Evolutionary conservation across 2,797 vertebrate genomes (phyloP).

Genomic region (Glyptemys insculpta): DNA sequence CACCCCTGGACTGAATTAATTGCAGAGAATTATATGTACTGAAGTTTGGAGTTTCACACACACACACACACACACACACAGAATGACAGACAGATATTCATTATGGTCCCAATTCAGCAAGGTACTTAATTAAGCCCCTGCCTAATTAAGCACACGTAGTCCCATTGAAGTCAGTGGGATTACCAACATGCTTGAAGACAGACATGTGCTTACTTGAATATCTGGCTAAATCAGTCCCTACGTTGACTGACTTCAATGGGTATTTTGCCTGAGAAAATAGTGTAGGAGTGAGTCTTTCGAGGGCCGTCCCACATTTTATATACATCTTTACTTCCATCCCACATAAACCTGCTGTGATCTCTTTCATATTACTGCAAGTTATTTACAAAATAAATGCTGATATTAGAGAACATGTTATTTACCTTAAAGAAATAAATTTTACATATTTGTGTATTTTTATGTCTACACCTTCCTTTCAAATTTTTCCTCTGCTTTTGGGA

Average conservation of each 20-base stretch:
- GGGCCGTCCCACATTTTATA: not conserved
- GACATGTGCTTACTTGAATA: not conserved
- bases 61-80: not conserved
- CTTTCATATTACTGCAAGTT: not conserved
- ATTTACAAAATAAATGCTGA: not conserved
- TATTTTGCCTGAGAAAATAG: not conserved
- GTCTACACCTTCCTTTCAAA: not conserved
- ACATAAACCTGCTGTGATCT: not conserved
- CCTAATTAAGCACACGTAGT: not conserved
- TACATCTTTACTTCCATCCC: not conserved
- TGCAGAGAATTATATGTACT: not conserved
- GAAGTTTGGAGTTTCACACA: not conserved
- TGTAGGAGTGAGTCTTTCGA: not conserved
- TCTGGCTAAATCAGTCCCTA: not conserved
- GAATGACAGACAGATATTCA: not conserved
- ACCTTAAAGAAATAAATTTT: not conserved
- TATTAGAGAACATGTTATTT: not conserved
- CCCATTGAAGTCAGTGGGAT: too few relatives aligned
- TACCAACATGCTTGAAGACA: not conserved
- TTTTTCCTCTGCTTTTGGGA: not conserved
- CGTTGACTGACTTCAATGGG: not conserved
- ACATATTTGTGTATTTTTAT: not conserved
- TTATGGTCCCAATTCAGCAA: not conserved
- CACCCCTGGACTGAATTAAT: not conserved
- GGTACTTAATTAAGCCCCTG: not conserved